Percentiles rank a stretch among this genome's conserved stretches.
phyloP scores from a whole-genome alignment of 2,797 vertebrate genomes.

The Nyctalus aviator region DNA sequence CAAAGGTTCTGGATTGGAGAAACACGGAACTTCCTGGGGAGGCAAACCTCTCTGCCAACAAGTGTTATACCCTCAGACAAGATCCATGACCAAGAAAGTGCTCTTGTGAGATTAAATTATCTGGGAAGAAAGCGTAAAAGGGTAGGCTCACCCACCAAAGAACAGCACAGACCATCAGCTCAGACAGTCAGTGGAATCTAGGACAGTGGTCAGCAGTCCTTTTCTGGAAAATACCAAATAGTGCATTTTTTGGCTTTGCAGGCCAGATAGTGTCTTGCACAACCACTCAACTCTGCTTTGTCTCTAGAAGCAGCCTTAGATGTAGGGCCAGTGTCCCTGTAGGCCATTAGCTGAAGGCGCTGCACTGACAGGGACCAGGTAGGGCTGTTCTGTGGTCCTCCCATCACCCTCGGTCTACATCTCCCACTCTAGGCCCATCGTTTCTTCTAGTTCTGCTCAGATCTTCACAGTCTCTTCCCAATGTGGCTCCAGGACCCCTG shows the following conservation, averaged over 20 bases:
- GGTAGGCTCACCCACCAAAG: not conserved
- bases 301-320: not conserved
- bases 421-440: not conserved
- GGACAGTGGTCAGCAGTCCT: not conserved
- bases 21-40: not conserved
- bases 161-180: not conserved
- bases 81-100: rapidly evolving
- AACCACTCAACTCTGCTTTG: not conserved
- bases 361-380: no score
- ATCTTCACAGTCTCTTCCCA: not conserved
- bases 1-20: not conserved
- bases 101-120: not conserved
- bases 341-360: not conserved
- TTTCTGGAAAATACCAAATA: not conserved
- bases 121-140: not conserved
- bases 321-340: rapidly evolving
- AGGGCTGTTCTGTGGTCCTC: rapidly evolving
- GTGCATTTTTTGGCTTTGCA: not conserved
- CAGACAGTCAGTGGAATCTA: rapidly evolving
- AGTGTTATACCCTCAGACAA: not conserved
- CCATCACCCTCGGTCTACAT: rapidly evolving
- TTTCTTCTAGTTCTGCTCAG: not conserved
- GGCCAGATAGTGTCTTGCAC: not conserved
- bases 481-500: not conserved
- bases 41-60: not conserved